phyloP scores from a whole-genome alignment of 2,113 vertebrate species.

The Heterochromis multidens region DNA sequence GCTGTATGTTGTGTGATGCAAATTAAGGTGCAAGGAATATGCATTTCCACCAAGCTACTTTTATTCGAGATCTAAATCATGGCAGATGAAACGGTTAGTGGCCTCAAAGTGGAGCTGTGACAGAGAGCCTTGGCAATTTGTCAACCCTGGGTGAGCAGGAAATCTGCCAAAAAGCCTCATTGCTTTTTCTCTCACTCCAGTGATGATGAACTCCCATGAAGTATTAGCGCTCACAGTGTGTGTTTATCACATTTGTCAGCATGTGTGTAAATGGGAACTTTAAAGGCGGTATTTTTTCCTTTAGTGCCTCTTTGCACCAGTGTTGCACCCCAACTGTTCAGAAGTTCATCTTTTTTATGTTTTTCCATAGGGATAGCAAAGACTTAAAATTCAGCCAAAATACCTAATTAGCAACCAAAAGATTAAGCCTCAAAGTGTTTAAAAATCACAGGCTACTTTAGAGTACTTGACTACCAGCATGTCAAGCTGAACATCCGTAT shows the following conservation, averaged over 20 bases:
- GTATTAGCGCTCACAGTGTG: slow-evolving; percentile 54
- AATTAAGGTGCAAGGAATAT: slow-evolving; percentile 63
- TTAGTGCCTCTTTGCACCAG: slow-evolving; percentile 17
- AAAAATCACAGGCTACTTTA: slow-evolving; percentile 37
- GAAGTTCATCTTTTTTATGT: slow-evolving; percentile 40
- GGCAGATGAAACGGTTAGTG: slow-evolving; percentile 66
- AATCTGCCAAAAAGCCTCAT: slow-evolving; percentile 72
- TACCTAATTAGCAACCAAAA: slow-evolving; percentile 56
- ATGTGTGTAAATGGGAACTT: slow-evolving; percentile 56
- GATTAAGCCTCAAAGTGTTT: slow-evolving; percentile 57
- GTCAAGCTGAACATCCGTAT: slow-evolving; percentile 4
- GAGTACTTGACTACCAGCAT: slow-evolving; percentile 24
- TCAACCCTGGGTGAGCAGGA: slow-evolving; percentile 69
- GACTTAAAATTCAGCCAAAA: slow-evolving; percentile 44
- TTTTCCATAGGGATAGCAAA: slow-evolving; percentile 30
- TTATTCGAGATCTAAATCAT: slow-evolving; percentile 66
- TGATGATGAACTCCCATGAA: slow-evolving; percentile 74
- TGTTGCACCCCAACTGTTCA: slow-evolving; percentile 23
- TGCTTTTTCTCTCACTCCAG: slow-evolving; percentile 65
- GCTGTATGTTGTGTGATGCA: slow-evolving; percentile 56
- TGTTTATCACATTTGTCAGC: slow-evolving; percentile 63
- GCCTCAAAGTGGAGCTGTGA: slow-evolving; percentile 68
- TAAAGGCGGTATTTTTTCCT: slow-evolving; percentile 23
- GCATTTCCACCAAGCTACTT: slow-evolving; percentile 54
- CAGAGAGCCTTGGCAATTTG: slow-evolving; percentile 70